These are phyloP conservation scores for Cryptus armator DNA, from an alignment of 2,888 invertebrate genomes.

Conservation along the genomic window DNA sequence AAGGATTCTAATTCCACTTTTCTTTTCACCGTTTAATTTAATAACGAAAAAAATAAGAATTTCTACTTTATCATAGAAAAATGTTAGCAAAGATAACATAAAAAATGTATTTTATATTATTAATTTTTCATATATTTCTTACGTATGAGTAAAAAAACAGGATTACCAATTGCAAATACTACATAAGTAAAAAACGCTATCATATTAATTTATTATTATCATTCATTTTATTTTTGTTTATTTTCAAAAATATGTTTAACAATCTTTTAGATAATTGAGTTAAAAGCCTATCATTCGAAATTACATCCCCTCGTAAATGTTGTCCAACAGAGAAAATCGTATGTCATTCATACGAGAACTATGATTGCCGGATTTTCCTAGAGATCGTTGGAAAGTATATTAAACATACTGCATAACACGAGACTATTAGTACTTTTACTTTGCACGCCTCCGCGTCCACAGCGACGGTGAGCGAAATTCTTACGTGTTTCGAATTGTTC, in stretches of 20 bases:
- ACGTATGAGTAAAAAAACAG: too few relatives aligned
- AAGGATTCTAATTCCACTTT: conserved; percentile 74
- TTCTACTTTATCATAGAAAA: neutral
- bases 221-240: too few relatives aligned
- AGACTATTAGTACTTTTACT: conserved; percentile 3
- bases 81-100: neutral
- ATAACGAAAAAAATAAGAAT: neutral
- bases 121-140: too few relatives aligned
- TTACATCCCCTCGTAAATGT: neutral
- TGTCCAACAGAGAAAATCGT: neutral
- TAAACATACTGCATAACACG: neutral
- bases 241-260: too few relatives aligned
- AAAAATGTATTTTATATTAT: too few relatives aligned
- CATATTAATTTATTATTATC: too few relatives aligned
- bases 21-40: neutral
- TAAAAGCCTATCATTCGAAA: conserved; percentile 1
- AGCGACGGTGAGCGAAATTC: neutral
- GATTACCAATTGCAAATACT: too few relatives aligned
- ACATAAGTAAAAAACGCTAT: too few relatives aligned
- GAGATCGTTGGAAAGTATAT: neutral
- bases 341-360: neutral
- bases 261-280: neutral
- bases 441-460: neutral
- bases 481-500: neutral
- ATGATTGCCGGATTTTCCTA: neutral